These are phyloP conservation scores for Phengaris arion DNA, from an alignment of 2,888 invertebrate species.

Conservation along the genomic window DNA sequence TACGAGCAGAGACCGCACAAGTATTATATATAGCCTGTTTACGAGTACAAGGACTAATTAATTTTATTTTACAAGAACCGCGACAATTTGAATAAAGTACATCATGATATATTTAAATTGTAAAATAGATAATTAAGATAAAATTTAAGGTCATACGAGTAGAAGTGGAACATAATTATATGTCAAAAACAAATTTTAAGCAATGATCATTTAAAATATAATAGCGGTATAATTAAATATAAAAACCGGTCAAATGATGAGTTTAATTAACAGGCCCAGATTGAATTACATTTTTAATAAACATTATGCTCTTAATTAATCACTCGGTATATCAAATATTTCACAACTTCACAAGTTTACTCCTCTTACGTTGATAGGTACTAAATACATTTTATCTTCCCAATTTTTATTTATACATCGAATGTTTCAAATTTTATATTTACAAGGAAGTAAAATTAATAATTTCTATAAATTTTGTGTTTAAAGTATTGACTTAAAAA, in stretches of 20 bases:
- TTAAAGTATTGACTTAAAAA: no score
- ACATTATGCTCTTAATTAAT: not conserved
- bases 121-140: slow-evolving; percentile 29
- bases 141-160: slow-evolving; percentile 26
- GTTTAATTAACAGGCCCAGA: not conserved
- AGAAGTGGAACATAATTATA: slow-evolving; percentile 25
- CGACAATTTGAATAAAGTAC: slow-evolving; percentile 20
- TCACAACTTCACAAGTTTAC: not conserved
- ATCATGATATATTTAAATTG: slow-evolving; percentile 20
- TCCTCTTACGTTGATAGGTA: not conserved
- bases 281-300: slow-evolving; percentile 5
- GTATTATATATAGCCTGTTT: no score
- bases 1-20: no score
- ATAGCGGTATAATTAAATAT: slow-evolving; percentile 14
- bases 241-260: slow-evolving; percentile 24
- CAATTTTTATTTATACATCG: no score
- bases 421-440: no score
- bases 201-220: slow-evolving; percentile 27
- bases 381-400: no score
- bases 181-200: slow-evolving; percentile 23
- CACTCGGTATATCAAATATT: not conserved
- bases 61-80: slow-evolving; percentile 27
- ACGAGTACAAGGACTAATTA: slow-evolving; percentile 12
- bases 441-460: no score
- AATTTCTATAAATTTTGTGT: no score